Base-by-base conservation (phyloP, 2,888 invertebrate genomes). In the Agriotes lineatus region DNA sequence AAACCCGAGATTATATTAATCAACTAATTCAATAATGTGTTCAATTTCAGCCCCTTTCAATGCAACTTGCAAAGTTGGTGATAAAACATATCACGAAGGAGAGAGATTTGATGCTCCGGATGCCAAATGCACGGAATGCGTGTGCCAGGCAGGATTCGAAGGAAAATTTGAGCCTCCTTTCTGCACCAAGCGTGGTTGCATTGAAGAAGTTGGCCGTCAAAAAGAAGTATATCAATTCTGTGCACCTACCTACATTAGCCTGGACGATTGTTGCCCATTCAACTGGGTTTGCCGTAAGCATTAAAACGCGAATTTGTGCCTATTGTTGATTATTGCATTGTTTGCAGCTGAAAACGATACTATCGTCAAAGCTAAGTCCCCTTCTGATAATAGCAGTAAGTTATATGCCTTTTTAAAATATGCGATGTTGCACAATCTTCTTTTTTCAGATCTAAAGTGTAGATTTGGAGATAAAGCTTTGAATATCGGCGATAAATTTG, bases 231-330 rank as follows among this genome's bases (percentile, higher is more conserved):
- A 64, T 16, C 57, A 65, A 0, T 74, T 74, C 54, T 77, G 77
- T 58, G 77, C 77, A 14, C 72, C 75, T 0, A 54, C 71, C 3
- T 77, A 71, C 59, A 25, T 56, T 3, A 48, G 30, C 30, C 20
- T 19, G 19, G 42, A 44, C 4, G 66, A 71, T 50, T 75, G 75
- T 48, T 76, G 76, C 57, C 74, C 75, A 5, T 62, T 25, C 12
- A 35, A 63, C 10, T 76, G 70, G 63, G 25, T 70, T 45, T 76
- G 76, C 48, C 70, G 76, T 76, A 74, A 72, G 75, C 12, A n/a
- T 39, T 39, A 1, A 12, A 2, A 10, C n/a, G n/a, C n/a, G n/a
- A 35, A 39, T 14, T 2, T 12, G 1, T 12, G 2, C 3, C 9
- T 16, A 12, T 18, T 39, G 9, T 37, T 16, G 16, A 19, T 9